Base-by-base conservation (phyloP, 2,113 vertebrate genomes). In the Oenanthe melanoleuca region DNA sequence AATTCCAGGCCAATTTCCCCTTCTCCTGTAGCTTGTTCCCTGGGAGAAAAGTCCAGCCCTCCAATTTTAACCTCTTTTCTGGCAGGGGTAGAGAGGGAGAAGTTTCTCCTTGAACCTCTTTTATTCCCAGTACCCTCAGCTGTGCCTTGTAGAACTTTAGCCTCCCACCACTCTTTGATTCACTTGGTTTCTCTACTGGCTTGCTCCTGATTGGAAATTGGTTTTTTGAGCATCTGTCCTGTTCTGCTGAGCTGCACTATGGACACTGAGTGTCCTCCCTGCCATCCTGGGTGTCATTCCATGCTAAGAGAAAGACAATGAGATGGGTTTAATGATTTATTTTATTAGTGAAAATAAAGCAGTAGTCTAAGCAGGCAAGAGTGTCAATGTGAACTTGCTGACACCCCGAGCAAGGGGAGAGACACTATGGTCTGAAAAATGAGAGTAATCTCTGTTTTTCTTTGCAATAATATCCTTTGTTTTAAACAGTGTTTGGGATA, bases 231-330 rank as follows among this genome's bases (percentile, higher is more conserved):
- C 9, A 2, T 37, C 25, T 74, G 14, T 6, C 8, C 3, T 49
- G 4, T 8, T 64, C 16, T 31, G 20, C 44, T 20, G 19, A 45
- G 1, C 15, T 6, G 16, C 77, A 25, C n/a, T 8, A 0, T 3
- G 47, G n/a, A 14, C 5, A 12, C 6, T 8, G 50, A 33, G 16
- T 22, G 29, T 4, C 29, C 22, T 13, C 23, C 77, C 42, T 73
- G 20, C 20, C 24, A 49, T 20, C 12, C 2, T 0, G 1, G 33
- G 5, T 49, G 29, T 9, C 31, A 31, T 40, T 42, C 63, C 14
- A 5, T 29, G 11, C 34, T 59, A 24, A 53, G 3, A 66, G 14
- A 42, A 38, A 11, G 16, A 34, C 6, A 40, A 14, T 0, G 0
- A n/a, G 3, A 12, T 45, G 50, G 7, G 2, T 21, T 57, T 63